Evolutionary conservation across 2,797 vertebrate genomes (phyloP), one percentile per base, ranked within the genome.

Genomic region (Sebastolobus alascanus): DNA sequence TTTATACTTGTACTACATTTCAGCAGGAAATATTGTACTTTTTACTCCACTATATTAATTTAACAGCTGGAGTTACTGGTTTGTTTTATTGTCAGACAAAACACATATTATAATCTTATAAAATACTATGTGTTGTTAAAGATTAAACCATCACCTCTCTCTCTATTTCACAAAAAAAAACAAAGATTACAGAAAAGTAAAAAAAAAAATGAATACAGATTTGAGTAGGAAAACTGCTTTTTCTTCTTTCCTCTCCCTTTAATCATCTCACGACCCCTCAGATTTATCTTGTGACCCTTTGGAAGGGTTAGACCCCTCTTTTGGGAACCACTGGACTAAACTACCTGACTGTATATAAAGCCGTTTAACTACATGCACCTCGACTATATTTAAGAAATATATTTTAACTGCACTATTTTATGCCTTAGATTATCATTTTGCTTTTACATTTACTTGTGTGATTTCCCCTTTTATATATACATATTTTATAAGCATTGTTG

Each of bases 321-420:
- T 46, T 38, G 27, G 38, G 10, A 43, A 43, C 27, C 1, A 3
- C 18, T 1, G 58, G 0, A 56, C 25, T 29, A 52, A 63, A 61
- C 2, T 6, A 22, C 4, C n/a, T 13, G 18, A 40, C 8, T 20
- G 5, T 13, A 3, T 14, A 20, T 33, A 2, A 56, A 37, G 5
- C 5, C 27, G 33, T 69, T 29, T n/a, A 58, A 18, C 8, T 18
- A 61, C 20, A 31, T 61, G 18, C 35, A 16, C 46, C 33, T 61
- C 20, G 2, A 43, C 40, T 18, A 46, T 46, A 46, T 46, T 46
- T 46, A 18, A 46, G 0, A 16, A 0, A 3, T 46, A 46, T 46
- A 46, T 46, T 18, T 46, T 46, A 46, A 46, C 43, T 46, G 43
- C 43, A 46, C 16, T 18, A 46, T 46, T 16, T 46, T 1, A 46